Evolutionary conservation across 1,140 invertebrate species (phyloP), one percentile per base, ranked within the genome.

Genomic region (Ridgeia piscesae): DNA sequence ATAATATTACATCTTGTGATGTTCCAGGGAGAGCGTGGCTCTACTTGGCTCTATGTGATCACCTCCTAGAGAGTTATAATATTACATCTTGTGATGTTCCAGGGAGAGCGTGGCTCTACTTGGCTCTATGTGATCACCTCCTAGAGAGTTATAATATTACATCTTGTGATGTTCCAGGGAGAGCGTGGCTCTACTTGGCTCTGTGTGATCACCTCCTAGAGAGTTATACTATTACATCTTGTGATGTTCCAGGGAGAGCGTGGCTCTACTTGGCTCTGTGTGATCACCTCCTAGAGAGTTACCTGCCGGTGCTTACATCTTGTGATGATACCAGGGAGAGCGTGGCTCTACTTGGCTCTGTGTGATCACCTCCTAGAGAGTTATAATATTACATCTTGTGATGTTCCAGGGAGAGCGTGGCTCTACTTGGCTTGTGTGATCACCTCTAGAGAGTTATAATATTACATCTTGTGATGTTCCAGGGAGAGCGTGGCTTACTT

Each of bases 131-230:
- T 58, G 33, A 42, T 91, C 50, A 91, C 50, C 33, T 48, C 33
- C 17, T 35, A 91, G 50, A 48, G 33, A 0, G 6, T 48, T 91
- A 91, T 91, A 48, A 6, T 11, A 34, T n/a, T n/a, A n/a, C n/a
- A n/a, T n/a, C n/a, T n/a, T 35, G 42, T 91, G 48, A 91, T 42
- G 34, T 93, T 93, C 50, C 93, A 95, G 95, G 95, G 77, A 93
- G 95, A 93, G 95, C 95, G 14, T 96, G 95, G 95, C 93, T 96
- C 27, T 95, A 94, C 93, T 94, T 94, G 92, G 95, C 95, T 33
- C 92, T 96, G 35, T 95, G 95, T 93, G 95, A 96, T 92, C 94
- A 94, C 88, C 93, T 95, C 31, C 93, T 96, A 92, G 95, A 96
- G 92, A 95, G 95, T 92, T 96, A 96, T 42, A 42, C n/a, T n/a